phyloP scores from a whole-genome alignment of 2,113 vertebrate genomes.

The Catagonus wagneri region DNA sequence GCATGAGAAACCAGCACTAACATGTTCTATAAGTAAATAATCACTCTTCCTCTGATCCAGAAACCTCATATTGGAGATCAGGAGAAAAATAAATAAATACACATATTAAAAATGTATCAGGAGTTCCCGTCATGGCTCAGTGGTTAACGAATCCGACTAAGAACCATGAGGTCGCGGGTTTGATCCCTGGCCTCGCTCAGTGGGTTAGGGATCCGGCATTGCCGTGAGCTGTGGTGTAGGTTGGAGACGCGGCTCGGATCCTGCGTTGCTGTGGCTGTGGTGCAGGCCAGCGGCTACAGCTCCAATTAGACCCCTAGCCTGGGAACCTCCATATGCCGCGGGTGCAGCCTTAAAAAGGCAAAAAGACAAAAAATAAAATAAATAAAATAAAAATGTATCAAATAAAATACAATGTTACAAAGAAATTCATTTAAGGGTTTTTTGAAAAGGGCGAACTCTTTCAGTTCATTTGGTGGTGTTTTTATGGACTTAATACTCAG shows the following conservation, averaged over 20 bases:
- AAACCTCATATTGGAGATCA: neutral
- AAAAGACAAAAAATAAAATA: conserved; percentile 35
- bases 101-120: neutral
- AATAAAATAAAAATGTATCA: neutral
- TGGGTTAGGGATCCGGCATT: no score
- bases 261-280: no score
- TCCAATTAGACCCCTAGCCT: no score
- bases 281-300: no score
- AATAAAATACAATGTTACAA: neutral
- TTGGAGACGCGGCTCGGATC: no score
- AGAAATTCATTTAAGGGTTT: neutral
- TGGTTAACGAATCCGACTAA: no score
- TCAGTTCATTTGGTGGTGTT: neutral
- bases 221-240: no score
- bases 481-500: neutral
- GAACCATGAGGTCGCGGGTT: no score
- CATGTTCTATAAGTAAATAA: neutral
- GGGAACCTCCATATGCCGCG: no score
- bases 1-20: neutral
- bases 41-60: neutral
- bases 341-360: no score
- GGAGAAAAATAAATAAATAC: conserved; percentile 9
- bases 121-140: no score
- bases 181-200: no score
- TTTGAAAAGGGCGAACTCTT: conserved; percentile 13